phyloP scores from a whole-genome alignment of 1,140 invertebrate genomes.

The Drosophila pandora region DNA sequence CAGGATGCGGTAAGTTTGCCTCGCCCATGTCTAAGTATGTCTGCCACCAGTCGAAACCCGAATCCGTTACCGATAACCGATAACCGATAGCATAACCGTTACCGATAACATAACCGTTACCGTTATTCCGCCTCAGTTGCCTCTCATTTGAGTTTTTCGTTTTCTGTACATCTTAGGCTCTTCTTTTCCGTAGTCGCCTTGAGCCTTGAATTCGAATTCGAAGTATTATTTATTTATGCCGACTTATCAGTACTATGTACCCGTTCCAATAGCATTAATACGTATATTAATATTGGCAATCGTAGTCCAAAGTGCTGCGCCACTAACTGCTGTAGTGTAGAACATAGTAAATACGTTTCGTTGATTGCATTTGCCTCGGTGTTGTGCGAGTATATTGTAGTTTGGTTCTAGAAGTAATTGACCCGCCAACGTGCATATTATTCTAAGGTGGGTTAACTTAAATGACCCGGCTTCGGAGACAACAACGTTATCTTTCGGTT shows the following conservation, averaged over 20 bases:
- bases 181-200: neutral
- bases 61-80: constrained; percentile 20
- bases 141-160: neutral
- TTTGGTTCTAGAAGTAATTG: neutral
- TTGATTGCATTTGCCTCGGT: constrained; percentile 2
- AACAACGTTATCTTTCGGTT: neutral
- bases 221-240: neutral
- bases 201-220: neutral
- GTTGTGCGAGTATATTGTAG: constrained; percentile 1
- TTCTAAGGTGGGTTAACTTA: neutral
- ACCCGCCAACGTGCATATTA: neutral
- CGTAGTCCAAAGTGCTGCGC: neutral
- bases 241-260: neutral
- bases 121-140: constrained; percentile 10
- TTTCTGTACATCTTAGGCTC: constrained; percentile 10
- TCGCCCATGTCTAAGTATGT: constrained; percentile 39
- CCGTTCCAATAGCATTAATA: neutral
- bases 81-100: constrained; percentile 12
- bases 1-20: constrained; percentile 84
- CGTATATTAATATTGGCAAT: neutral
- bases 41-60: constrained; percentile 25
- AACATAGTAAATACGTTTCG: neutral
- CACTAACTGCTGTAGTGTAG: neutral
- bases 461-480: neutral
- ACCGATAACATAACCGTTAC: neutral